Base-by-base conservation (phyloP, 2,797 vertebrate species). In the Kryptolebias ocellatus region DNA sequence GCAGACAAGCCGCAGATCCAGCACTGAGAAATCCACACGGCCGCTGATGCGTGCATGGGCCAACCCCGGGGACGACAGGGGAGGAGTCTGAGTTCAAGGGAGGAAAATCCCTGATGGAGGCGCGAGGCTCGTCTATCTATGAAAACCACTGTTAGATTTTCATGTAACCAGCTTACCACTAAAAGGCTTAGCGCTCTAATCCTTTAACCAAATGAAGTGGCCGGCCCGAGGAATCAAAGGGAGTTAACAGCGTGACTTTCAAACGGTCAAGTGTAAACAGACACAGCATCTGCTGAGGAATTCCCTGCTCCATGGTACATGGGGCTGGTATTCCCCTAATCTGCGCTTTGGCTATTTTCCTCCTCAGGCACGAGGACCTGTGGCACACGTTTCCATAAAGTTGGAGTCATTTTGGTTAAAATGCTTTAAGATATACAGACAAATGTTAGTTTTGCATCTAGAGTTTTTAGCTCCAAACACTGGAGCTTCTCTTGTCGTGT, bases 151-250 rank as follows among this genome's bases (percentile, higher is more conserved):
- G 80, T 67, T 78, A 82, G 80, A 82, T 87, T 88, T 92, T 86
- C 85, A 88, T 89, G 90, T 88, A 83, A 90, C 87, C 87, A 83
- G 88, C 75, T 92, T 93, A 86, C 78, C 69, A 60, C 88, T 90
- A 89, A 92, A 92, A 83, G 86, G 90, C 83, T 93, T 92, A 91
- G 61, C 6, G 14, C 72, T 72, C 80, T 92, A 92, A 92, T 92
- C 90, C 89, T 78, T 83, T 63, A 79, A 79, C 83, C 85, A 92
- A 88, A 89, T 81, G 78, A 88, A 82, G 84, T 81, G 84, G 65
- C 79, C 58, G 60, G 70, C 67, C 67, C 49, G 17, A 62, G 59
- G 80, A 87, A 86, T 87, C 83, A 83, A 79, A 79, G 61, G 54
- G 57, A 62, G 60, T 65, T 74, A 39, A 42, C 20, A 63, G 62